Base-by-base conservation (phyloP, 2,888 invertebrate genomes). In the Cheiracanthium punctorium region DNA sequence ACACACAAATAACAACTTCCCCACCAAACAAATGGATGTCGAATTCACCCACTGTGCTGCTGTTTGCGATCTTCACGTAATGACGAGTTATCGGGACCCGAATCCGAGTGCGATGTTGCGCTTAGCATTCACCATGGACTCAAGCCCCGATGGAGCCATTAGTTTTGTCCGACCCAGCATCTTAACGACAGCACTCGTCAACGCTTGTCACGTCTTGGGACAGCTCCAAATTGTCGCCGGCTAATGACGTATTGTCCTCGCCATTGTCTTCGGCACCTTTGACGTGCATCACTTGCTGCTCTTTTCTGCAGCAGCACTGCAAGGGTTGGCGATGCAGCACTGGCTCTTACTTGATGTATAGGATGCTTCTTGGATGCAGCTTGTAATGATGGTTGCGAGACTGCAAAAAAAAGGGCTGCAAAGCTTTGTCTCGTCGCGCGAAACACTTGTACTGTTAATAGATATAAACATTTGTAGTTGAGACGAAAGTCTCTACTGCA, bases 131-230 rank as follows among this genome's bases (percentile, higher is more conserved):
- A 82, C n/a, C n/a, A 82, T 65, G 82, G 76, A 48, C 48, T 10
- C 20, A 8, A 24, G 65, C 32, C 58, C 58, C 14, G 17, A 32
- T 58, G 64, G 64, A 43, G 20, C 82, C 71, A 71, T 71, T 82
- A 76, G 64, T 58, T 58, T 58, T 58, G 58, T 58, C 32, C 64
- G 69, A 33, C 71, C 43, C 70, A 74, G 74, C 67, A 85, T 79
- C 84, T 85, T 85, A 85, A 85, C 79, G 84, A 85, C 84, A 85
- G 84, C 17, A 37, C 79, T 85, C 84, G 74, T 85, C 84, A 79
- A 79, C 52, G 79, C 84, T 52, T 85, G 82, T 84, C 82, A 84
- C 82, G 82, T 79, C 58, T 48, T 70, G 67, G 73, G 77, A 73
- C 73, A 79, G 77, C 64, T 52, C 58, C 30, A 73, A 79, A 84